A percentile compares a stretch with the other conserved stretches of the same genome.
These are phyloP conservation scores for Lasioglossum pauxillum DNA, from an alignment of 2,888 invertebrate genomes.

Conservation along the genomic window DNA sequence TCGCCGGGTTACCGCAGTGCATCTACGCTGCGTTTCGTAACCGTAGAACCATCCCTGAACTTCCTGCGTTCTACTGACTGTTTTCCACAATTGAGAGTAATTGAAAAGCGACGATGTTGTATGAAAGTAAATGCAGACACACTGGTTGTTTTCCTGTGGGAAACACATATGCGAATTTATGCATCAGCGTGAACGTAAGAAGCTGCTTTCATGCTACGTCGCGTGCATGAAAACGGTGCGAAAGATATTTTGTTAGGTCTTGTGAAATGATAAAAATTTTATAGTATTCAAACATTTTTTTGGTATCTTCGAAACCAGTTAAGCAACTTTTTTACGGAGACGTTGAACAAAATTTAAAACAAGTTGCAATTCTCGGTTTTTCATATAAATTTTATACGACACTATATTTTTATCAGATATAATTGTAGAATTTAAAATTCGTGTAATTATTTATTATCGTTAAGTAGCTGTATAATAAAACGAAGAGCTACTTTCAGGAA, in stretches of 20 bases:
- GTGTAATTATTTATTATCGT: neutral
- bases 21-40: neutral
- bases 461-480: neutral
- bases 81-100: neutral
- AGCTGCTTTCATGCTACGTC: neutral
- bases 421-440: neutral
- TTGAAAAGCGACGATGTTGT: neutral
- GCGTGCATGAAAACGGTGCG: neutral
- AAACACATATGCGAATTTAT: neutral
- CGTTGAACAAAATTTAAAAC: neutral
- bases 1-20: neutral
- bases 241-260: neutral
- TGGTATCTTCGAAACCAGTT: no score
- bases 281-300: neutral
- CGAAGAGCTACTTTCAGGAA: neutral
- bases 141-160: neutral
- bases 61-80: neutral
- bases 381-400: neutral
- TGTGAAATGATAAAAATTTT: neutral
- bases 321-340: neutral
- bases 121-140: neutral
- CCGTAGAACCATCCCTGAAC: neutral
- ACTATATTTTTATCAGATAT: neutral
- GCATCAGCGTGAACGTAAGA: neutral
- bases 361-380: neutral